Evolutionary conservation across 1,140 invertebrate species (phyloP).

Genomic region (Oncopeltus fasciatus): DNA sequence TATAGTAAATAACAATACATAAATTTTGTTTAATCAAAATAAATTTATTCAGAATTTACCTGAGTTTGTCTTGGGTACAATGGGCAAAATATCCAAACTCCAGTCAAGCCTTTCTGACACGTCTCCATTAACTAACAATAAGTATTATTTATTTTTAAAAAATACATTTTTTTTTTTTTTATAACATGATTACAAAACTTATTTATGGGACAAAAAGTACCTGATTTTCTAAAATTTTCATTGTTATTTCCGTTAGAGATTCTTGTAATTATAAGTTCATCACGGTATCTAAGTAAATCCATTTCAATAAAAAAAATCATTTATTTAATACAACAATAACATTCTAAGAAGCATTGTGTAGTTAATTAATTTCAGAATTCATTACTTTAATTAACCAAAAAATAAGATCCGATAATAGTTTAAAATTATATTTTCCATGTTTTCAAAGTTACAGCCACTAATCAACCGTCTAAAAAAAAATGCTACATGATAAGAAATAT

Average conservation of each 20-base stretch:
- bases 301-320: not conserved
- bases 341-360: not conserved
- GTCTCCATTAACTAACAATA: not conserved
- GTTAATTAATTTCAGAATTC: not conserved
- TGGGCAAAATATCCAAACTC: not conserved
- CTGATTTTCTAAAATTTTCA: not conserved
- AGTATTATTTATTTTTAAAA: not conserved
- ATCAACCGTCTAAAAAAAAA: not conserved
- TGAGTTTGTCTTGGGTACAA: not conserved
- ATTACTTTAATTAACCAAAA: not conserved
- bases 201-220: not conserved
- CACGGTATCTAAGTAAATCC: not conserved
- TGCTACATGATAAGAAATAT: constrained; percentile 6
- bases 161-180: too few relatives aligned
- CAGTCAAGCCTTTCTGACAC: not conserved
- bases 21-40: too few relatives aligned
- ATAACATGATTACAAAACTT: not conserved
- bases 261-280: constrained; percentile 3
- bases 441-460: not conserved
- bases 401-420: not conserved
- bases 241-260: not conserved
- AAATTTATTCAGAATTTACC: too few relatives aligned
- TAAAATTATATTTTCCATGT: not conserved
- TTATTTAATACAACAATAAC: too few relatives aligned
- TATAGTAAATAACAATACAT: too few relatives aligned